Evolutionary conservation across 2,797 vertebrate genomes (phyloP).

Genomic region (Peromyscus nudipes): DNA sequence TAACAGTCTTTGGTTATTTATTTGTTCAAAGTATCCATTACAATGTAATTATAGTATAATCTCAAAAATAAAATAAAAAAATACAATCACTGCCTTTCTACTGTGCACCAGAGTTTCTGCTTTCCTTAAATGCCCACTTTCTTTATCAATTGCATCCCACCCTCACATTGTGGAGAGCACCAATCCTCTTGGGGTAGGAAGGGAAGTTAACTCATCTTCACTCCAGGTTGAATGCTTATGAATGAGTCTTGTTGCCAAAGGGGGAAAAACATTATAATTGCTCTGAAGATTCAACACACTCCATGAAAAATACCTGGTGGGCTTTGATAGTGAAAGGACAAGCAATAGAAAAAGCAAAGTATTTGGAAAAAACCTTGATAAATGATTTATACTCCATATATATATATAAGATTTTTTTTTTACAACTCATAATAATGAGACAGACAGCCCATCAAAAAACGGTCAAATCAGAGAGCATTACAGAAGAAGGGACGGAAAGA

Average conservation of each 20-base stretch:
- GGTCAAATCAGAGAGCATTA: neutral
- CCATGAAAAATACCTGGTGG: neutral
- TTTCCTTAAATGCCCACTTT: neutral
- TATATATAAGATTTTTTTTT: neutral
- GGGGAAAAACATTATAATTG: neutral
- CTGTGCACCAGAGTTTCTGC: neutral
- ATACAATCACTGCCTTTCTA: neutral
- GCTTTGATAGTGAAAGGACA: constrained; percentile 29
- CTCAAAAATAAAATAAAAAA: neutral
- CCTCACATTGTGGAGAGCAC: neutral
- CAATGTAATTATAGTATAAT: neutral
- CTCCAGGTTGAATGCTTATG: neutral
- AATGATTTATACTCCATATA: neutral
- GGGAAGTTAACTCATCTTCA: constrained; percentile 22
- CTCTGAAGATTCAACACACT: neutral
- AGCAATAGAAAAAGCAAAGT: neutral
- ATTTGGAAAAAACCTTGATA: neutral
- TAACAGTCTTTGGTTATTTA: neutral
- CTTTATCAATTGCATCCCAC: neutral
- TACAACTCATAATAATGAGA: neutral
- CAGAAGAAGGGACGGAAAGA: neutral
- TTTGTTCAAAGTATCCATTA: constrained; percentile 24
- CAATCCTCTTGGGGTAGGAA: neutral
- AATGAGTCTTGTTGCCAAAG: neutral
- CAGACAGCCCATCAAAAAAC: neutral